Percentiles rank a stretch among this genome's conserved stretches.
Conservation (phyloP, 2,888 invertebrate species). For the Agrotis puta region DNA sequence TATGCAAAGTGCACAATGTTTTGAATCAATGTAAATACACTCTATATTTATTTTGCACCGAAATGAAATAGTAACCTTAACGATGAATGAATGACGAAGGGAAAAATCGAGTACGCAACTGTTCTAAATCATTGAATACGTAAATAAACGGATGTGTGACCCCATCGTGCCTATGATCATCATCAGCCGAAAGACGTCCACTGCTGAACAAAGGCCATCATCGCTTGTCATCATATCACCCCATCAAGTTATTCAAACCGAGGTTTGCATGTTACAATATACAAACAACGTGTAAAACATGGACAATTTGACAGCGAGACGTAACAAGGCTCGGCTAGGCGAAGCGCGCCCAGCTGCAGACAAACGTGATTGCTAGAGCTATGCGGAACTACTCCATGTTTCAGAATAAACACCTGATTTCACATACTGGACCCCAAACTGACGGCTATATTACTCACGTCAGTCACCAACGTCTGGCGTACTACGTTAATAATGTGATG, state of each 20-base stretch:
- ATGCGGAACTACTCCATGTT: constrained; percentile 58
- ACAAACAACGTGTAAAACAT: constrained; percentile 64
- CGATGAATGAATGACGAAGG: constrained; percentile 19
- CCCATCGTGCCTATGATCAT: not conserved
- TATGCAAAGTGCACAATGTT: constrained; percentile 16
- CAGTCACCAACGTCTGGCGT: not conserved
- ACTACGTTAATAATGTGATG: constrained; percentile 1
- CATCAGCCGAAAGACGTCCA: too few relatives aligned
- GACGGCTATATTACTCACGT: constrained; percentile 13
- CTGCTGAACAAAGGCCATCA: too few relatives aligned
- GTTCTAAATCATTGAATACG: constrained; percentile 4
- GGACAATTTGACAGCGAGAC: constrained; percentile 65
- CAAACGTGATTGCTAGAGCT: constrained; percentile 67
- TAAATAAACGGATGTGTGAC: constrained; percentile 28
- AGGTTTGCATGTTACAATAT: constrained; percentile 39
- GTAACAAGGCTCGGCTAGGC: constrained; percentile 57
- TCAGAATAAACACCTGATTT: constrained; percentile 58
- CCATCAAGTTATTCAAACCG: constrained; percentile 53
- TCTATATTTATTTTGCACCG: constrained; percentile 26
- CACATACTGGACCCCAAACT: constrained; percentile 46
- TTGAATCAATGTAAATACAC: constrained; percentile 24
- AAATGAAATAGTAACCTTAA: constrained; percentile 30
- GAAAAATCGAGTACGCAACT: constrained; percentile 16
- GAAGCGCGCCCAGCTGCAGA: constrained; percentile 65
- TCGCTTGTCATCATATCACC: too few relatives aligned